phyloP scores from a whole-genome alignment of 1,140 invertebrate species.

The Aphaenogaster rudis region DNA sequence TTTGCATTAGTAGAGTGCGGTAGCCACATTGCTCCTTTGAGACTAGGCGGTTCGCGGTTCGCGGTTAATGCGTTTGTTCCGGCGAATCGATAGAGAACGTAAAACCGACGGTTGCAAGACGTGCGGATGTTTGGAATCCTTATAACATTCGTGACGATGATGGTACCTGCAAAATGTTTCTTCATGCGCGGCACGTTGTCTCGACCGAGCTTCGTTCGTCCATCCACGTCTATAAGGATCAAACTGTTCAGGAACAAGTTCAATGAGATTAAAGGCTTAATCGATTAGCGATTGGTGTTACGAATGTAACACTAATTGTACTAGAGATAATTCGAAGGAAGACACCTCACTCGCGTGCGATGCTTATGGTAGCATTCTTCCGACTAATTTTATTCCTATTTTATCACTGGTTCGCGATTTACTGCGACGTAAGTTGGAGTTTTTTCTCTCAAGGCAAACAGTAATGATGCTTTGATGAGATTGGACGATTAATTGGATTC shows the following conservation, averaged over 20 bases:
- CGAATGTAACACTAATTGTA: constrained; percentile 21
- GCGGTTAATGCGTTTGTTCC: constrained; percentile 72
- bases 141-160: background rate
- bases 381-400: constrained; percentile 12
- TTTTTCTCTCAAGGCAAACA: constrained; percentile 5
- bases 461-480: background rate
- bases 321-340: constrained; percentile 6
- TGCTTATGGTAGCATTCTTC: background rate
- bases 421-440: background rate
- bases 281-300: constrained; percentile 35
- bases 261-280: constrained; percentile 47
- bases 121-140: background rate
- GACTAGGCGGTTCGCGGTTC: constrained; percentile 72
- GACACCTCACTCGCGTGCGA: background rate
- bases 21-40: constrained; percentile 75
- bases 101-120: constrained; percentile 48
- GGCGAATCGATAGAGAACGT: constrained; percentile 71
- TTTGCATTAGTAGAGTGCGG: constrained; percentile 68
- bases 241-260: background rate
- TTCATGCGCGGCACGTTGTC: constrained; percentile 34
- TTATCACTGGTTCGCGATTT: constrained; percentile 6
- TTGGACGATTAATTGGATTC: background rate
- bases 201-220: background rate
- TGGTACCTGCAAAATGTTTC: background rate
- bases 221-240: background rate